These are phyloP conservation scores for Augochlorella aurata DNA, from an alignment of 2,888 invertebrate genomes.

Conservation along the genomic window DNA sequence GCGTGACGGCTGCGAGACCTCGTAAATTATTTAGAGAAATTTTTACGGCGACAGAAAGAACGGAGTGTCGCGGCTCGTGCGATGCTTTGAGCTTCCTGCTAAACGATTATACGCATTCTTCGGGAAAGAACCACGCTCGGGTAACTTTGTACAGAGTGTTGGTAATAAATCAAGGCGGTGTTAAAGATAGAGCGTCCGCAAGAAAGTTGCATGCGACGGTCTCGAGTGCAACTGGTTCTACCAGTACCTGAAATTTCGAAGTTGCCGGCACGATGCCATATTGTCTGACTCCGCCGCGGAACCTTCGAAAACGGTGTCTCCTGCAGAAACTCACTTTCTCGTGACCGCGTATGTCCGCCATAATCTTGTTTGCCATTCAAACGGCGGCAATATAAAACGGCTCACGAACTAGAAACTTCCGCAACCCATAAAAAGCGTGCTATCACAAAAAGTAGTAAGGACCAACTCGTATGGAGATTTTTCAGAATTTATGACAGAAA, in stretches of 20 bases:
- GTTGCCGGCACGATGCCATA: background rate
- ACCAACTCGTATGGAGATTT: too few relatives aligned
- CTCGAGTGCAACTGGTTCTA: background rate
- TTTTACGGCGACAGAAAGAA: constrained; percentile 21
- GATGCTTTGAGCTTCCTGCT: background rate
- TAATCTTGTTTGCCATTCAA: background rate
- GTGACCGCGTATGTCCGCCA: background rate
- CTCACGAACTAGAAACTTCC: background rate
- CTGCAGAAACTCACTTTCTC: background rate
- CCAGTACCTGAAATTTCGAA: background rate
- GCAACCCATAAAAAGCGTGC: background rate
- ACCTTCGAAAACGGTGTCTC: background rate
- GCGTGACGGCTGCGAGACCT: constrained; percentile 18
- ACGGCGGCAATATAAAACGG: background rate
- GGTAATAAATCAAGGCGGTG: background rate
- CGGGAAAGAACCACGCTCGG: background rate
- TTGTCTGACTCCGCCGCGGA: background rate
- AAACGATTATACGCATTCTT: constrained; percentile 6
- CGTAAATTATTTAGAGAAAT: constrained; percentile 39
- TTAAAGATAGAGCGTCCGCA: background rate
- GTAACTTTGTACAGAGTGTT: background rate
- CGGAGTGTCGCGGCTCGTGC: background rate
- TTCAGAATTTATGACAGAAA: too few relatives aligned
- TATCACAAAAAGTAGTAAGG: background rate
- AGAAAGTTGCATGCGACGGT: background rate